Conservation (phyloP, 2,113 vertebrate species). For the Colinus virginianus region DNA sequence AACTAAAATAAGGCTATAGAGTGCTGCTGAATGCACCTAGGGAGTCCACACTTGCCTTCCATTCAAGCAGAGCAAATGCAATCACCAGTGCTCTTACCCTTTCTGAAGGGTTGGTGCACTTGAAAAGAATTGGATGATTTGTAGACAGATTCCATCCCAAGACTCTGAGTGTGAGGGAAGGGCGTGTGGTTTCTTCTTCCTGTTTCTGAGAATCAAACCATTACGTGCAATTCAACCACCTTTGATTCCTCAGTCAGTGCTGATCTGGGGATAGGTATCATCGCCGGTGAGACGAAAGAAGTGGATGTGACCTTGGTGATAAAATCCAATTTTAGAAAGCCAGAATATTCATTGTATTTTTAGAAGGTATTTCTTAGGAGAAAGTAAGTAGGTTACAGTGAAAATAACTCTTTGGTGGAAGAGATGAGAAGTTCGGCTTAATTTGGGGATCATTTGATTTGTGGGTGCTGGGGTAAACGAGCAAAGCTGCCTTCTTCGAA, state of each 20-base stretch:
- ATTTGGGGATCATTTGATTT: conserved; percentile 61
- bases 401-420: conserved; percentile 5
- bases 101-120: conserved; percentile 19
- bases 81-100: conserved; percentile 1
- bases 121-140: conserved; percentile 23
- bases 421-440: conserved; percentile 9
- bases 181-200: not conserved
- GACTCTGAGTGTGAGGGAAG: not conserved
- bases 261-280: not conserved
- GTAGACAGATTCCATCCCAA: conserved; percentile 10
- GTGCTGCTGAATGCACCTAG: not conserved
- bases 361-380: not conserved
- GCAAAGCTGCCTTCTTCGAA: conserved; percentile 57
- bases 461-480: conserved; percentile 30
- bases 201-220: conserved; percentile 26
- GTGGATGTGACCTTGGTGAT: not conserved
- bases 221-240: not conserved
- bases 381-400: not conserved
- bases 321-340: not conserved
- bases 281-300: not conserved
- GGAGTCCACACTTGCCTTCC: not conserved
- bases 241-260: not conserved
- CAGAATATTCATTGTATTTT: not conserved
- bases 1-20: conserved; percentile 23
- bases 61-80: conserved; percentile 51